phyloP scores from a whole-genome alignment of 2,113 vertebrate species.

The Natator depressus region DNA sequence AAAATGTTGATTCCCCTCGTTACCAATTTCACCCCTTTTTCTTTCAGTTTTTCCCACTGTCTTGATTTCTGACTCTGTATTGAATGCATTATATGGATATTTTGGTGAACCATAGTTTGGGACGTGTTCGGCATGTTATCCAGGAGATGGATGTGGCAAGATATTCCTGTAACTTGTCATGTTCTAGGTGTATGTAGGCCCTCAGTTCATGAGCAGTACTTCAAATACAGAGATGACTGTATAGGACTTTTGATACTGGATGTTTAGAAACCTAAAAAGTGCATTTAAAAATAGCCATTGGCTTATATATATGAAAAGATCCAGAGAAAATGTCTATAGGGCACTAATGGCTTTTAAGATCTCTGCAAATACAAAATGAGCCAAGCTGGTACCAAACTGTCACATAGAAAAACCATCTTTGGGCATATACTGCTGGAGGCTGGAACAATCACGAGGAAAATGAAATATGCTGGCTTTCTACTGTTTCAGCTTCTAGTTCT shows the following conservation, averaged over 20 bases:
- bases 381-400: slow-evolving; percentile 1
- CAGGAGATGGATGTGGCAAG: not conserved
- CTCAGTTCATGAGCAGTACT: not conserved
- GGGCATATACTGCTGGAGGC: slow-evolving; percentile 3
- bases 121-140: not conserved
- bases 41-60: not conserved
- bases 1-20: not conserved
- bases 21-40: not conserved
- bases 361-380: slow-evolving; percentile 39
- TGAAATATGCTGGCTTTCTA: not conserved
- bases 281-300: not conserved
- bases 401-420: not conserved
- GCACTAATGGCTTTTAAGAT: slow-evolving; percentile 12
- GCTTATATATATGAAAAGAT: slow-evolving; percentile 20
- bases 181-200: not conserved
- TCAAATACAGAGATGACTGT: slow-evolving; percentile 12
- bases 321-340: not conserved
- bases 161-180: not conserved
- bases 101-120: not conserved
- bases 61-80: not conserved
- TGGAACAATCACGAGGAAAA: not conserved
- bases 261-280: not conserved
- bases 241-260: slow-evolving; percentile 2
- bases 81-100: not conserved
- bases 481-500: slow-evolving; percentile 21